These are phyloP conservation scores for Caenorhabditis becei DNA, from an alignment of 2,888 invertebrate species.

Conservation along the genomic window DNA sequence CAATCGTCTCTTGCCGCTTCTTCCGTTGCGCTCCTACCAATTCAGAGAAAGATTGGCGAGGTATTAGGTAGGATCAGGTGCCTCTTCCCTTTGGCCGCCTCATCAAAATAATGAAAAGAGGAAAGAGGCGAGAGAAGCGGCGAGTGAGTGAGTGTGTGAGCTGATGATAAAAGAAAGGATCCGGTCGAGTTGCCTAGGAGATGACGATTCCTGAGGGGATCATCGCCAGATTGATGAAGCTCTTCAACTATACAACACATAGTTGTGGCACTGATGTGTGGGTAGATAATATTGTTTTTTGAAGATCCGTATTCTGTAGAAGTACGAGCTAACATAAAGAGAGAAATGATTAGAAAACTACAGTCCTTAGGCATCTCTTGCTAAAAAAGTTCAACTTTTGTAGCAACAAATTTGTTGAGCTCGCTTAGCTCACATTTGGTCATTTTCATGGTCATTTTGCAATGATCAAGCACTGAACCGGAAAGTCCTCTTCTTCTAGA, in stretches of 20 bases:
- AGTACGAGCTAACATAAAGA: no score
- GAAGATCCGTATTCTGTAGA: no score
- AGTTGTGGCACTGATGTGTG: slow-evolving; percentile 3
- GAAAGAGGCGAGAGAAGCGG: background rate
- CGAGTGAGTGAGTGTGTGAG: slow-evolving; percentile 12
- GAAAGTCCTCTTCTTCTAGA: no score
- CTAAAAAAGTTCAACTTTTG: no score
- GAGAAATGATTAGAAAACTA: no score
- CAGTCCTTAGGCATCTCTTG: no score
- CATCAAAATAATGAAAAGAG: slow-evolving; percentile 35
- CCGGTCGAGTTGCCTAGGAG: slow-evolving; percentile 21
- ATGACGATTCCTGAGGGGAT: slow-evolving; percentile 17
- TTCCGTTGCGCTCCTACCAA: slow-evolving; percentile 5
- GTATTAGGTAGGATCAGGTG: slow-evolving; percentile 53
- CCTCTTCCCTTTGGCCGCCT: slow-evolving; percentile 14
- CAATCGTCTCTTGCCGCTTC: slow-evolving; percentile 28
- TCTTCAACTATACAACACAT: slow-evolving; percentile 15
- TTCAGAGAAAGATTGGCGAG: slow-evolving; percentile 9
- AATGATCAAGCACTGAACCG: no score
- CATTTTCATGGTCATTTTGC: no score
- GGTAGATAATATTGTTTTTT: background rate
- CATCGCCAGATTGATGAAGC: slow-evolving; percentile 13
- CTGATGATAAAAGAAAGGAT: slow-evolving; percentile 13
- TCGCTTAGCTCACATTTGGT: no score
- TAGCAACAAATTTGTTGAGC: no score